Evolutionary conservation across 2,113 vertebrate genomes (phyloP).

Genomic region (Turdus rufiventris): DNA sequence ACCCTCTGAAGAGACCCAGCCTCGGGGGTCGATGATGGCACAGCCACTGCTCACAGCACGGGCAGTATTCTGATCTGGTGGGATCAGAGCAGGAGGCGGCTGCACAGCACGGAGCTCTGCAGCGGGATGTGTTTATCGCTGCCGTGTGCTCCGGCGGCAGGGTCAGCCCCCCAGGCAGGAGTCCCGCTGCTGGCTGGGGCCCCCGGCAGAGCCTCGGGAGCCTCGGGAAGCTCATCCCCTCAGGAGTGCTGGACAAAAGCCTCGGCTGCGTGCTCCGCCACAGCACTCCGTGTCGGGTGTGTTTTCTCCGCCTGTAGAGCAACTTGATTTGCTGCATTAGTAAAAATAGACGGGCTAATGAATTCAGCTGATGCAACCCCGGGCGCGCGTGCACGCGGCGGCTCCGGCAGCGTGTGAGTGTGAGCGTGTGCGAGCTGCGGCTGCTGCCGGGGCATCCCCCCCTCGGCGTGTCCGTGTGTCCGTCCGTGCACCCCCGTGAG

Average conservation of each 20-base stretch:
- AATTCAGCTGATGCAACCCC: conserved; percentile 64
- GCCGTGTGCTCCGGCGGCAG: background rate
- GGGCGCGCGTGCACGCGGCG: background rate
- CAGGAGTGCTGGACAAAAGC: background rate
- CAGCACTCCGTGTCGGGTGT: background rate
- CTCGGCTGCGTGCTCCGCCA: background rate
- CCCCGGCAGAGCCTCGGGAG: fast-evolving
- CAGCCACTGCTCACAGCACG: fast-evolving
- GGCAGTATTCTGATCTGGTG: background rate
- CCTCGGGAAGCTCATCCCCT: background rate
- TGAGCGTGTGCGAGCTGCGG: background rate
- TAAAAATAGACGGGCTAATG: conserved; percentile 54
- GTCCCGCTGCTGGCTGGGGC: background rate
- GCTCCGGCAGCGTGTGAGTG: background rate
- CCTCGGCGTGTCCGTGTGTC: background rate
- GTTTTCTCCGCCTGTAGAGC: conserved; percentile 15
- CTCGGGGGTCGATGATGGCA: fast-evolving
- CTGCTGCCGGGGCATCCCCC: background rate
- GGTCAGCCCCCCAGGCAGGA: background rate
- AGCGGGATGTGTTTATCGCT: background rate
- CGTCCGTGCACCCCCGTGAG: fast-evolving
- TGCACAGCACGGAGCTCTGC: background rate
- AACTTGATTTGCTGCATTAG: conserved; percentile 61
- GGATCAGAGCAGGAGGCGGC: background rate
- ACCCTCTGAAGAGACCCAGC: background rate